Conservation (phyloP, 2,888 invertebrate genomes). For the Nomada goodeniana region DNA sequence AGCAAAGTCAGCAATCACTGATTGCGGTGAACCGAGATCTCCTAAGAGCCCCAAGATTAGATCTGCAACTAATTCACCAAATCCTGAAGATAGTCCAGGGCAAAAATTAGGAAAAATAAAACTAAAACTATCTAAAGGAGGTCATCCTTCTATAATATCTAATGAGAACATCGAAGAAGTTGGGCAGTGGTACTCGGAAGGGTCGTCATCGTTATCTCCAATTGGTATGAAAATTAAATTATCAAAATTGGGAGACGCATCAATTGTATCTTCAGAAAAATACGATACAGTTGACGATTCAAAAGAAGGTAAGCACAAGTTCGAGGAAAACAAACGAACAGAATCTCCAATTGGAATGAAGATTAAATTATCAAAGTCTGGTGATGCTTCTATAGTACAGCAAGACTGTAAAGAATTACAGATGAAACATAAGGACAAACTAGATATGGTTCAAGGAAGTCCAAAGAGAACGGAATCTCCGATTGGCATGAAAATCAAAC, state of each 20-base stretch:
- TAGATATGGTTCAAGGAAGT: conserved; percentile 65
- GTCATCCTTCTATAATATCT: conserved; percentile 82
- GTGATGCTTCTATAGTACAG: conserved; percentile 73
- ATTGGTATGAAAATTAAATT: conserved; percentile 80
- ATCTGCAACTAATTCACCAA: conserved; percentile 82
- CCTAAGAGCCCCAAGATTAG: conserved; percentile 83
- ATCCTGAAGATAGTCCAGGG: conserved; percentile 83
- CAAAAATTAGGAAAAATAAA: conserved; percentile 86
- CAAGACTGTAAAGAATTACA: conserved; percentile 67
- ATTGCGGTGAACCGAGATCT: conserved; percentile 81
- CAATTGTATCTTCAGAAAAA: conserved; percentile 75
- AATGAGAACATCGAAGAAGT: conserved; percentile 79
- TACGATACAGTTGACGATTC: conserved; percentile 70
- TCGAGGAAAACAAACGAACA: conserved; percentile 69
- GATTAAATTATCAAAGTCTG: conserved; percentile 71
- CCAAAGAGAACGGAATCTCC: conserved; percentile 73
- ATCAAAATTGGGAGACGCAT: conserved; percentile 77
- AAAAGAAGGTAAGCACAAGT: conserved; percentile 72
- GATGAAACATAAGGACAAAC: conserved; percentile 68
- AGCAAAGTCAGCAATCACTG: conserved; percentile 81
- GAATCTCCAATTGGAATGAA: conserved; percentile 77
- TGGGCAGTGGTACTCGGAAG: conserved; percentile 80
- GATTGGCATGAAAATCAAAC: conserved; percentile 81
- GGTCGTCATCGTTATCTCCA: conserved; percentile 75
- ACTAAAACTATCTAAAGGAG: conserved; percentile 85